Evolutionary conservation across 2,888 invertebrate genomes (phyloP), one percentile per base, ranked within the genome.

Genomic region (Tetrapedia diversipes): DNA sequence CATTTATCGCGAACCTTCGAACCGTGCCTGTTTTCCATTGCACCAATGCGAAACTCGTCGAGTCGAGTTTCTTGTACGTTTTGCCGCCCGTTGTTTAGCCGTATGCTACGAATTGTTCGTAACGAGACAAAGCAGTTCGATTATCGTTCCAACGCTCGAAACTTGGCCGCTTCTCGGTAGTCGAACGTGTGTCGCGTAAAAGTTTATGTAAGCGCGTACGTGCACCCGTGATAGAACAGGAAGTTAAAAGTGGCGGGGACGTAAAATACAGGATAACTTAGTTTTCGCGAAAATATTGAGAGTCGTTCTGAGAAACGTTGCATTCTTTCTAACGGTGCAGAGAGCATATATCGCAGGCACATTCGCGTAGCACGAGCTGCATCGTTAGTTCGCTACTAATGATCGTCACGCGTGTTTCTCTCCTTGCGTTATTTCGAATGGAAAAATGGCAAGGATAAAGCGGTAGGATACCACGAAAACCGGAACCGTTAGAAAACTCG

Each of bases 1-100:
- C 45, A 37, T 39, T 57, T 57, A 47, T 32, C 66, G 29, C 19
- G 37, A 57, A 27, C 16, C 54, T 65, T 65, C 54, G 54, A 65
- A 65, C 45, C 37, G 56, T 37, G n/a, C n/a, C 4, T 14, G 37
- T 27, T 16, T 57, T 49, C 6, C 29, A 47, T 49, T 22, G 37
- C 49, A n/a, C 11, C 32, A 24, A 41, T 39, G n/a, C 1, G 4
- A 16, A 34, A 47, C 47, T 1, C 19, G 8, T 14, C 32, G 16
- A n/a, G 8, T 4, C 43, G 22, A 32, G 37, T 66, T 63, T 22
- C 39, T 14, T 39, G 16, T 24, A 24, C 27, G 34, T 43, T 22
- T n/a, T 6, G 27, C 19, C 7, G 14, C 16, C 29, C 49, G 47
- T 34, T 63, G n/a, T 3, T 2, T 7, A 27, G 37, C n/a, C 63